Percentiles rank a stretch among this genome's conserved stretches.
These are phyloP conservation scores for Empidonax alnorum DNA, from an alignment of 2,113 vertebrate species.

Conservation along the genomic window DNA sequence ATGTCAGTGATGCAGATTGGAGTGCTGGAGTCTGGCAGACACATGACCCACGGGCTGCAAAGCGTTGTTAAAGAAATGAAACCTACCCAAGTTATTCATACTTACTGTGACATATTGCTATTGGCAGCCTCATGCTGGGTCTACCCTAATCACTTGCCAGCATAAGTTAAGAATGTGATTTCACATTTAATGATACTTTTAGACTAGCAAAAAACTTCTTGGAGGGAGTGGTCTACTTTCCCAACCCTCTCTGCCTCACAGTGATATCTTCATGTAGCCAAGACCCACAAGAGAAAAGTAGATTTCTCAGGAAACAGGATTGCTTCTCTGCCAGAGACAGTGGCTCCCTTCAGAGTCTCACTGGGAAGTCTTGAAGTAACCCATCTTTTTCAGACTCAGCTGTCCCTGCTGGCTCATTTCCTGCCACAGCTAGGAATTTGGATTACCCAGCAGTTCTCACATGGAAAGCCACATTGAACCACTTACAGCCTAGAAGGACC, in stretches of 20 bases:
- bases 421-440: conserved; percentile 21
- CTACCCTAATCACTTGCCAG: conserved; percentile 63
- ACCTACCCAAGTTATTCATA: conserved; percentile 15
- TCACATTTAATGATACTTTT: conserved; percentile 51
- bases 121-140: conserved; percentile 46
- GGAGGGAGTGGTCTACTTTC: conserved; percentile 30
- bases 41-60: conserved; percentile 19
- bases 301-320: neutral
- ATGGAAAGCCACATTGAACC: neutral
- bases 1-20: conserved; percentile 32
- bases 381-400: neutral
- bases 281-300: neutral
- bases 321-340: neutral
- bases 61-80: conserved; percentile 41
- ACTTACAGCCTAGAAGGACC: neutral
- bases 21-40: conserved; percentile 38
- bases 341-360: neutral
- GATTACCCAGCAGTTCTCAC: neutral
- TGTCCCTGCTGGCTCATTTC: conserved; percentile 12
- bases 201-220: conserved; percentile 4
- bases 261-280: neutral
- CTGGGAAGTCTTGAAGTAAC: neutral
- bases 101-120: conserved; percentile 28
- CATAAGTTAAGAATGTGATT: conserved; percentile 58
- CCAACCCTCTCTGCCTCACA: neutral